Conservation (phyloP, 2,888 invertebrate genomes). For the Amphimallon solstitiale region DNA sequence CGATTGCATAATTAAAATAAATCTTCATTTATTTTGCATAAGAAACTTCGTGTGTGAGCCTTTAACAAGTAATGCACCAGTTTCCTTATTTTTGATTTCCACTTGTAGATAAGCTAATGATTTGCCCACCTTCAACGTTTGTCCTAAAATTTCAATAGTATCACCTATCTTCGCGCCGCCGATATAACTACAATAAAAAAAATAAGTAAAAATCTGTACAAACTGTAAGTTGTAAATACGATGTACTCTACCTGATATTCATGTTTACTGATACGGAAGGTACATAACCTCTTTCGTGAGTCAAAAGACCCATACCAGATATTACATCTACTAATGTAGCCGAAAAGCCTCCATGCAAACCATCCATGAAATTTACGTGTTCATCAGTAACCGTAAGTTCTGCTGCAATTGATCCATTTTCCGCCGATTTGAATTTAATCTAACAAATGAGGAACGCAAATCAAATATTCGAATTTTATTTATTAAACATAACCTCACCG, state of each 20-base stretch:
- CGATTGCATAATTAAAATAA: too few relatives aligned
- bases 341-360: constrained; percentile 87
- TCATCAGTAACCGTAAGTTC: constrained; percentile 79
- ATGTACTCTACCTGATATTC: constrained; percentile 83
- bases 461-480: too few relatives aligned
- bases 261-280: constrained; percentile 82
- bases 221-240: too few relatives aligned
- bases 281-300: constrained; percentile 63
- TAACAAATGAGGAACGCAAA: too few relatives aligned
- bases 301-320: constrained; percentile 79
- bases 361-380: constrained; percentile 78
- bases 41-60: constrained; percentile 71
- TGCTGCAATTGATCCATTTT: constrained; percentile 78
- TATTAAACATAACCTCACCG: too few relatives aligned
- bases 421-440: constrained; percentile 62
- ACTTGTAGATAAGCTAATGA: constrained; percentile 85
- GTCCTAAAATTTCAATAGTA: constrained; percentile 80
- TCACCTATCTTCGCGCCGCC: constrained; percentile 82
- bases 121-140: constrained; percentile 79
- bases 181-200: constrained; percentile 78
- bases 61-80: constrained; percentile 78
- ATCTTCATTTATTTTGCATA: too few relatives aligned
- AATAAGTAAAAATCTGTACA: too few relatives aligned
- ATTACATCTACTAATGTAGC: constrained; percentile 81
- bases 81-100: constrained; percentile 78